Evolutionary conservation across 2,888 invertebrate genomes (phyloP), one percentile per base, ranked within the genome.

Genomic region (Panorpa germanica): DNA sequence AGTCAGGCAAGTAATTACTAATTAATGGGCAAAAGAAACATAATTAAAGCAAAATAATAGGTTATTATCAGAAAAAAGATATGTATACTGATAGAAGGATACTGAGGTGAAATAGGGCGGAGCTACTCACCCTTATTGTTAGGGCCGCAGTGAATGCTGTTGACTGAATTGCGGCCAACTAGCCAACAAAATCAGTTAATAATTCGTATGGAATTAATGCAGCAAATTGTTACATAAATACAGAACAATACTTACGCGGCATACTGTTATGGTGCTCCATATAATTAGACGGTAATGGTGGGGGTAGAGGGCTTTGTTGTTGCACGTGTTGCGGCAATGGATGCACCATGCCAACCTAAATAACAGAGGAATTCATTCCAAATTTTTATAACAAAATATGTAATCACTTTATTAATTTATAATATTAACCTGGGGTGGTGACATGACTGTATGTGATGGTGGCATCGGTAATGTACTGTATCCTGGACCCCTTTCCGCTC

Each of bases 201-300:
- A n/a, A n/a, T n/a, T n/a, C n/a, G n/a, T n/a, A n/a, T n/a, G n/a
- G n/a, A n/a, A n/a, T n/a, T n/a, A n/a, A n/a, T n/a, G n/a, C n/a
- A n/a, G n/a, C n/a, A n/a, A n/a, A n/a, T n/a, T n/a, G n/a, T n/a
- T n/a, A n/a, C n/a, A n/a, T n/a, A n/a, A n/a, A n/a, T n/a, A n/a
- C n/a, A n/a, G n/a, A n/a, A n/a, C n/a, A n/a, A 31, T 36, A 67
- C 78, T 70, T 57, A 83, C 83, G 82, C 36, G 85, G 83, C 83
- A 85, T 83, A 47, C 65, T 75, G 45, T 60, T 61, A 36, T 65
- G 63, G 38, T 65, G 67, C 36, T 70, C 69, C n/a, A n/a, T n/a
- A n/a, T n/a, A n/a, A n/a, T n/a, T n/a, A n/a, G n/a, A n/a, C n/a
- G n/a, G 16, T 59, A 57, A 6, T 55, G 51, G 34, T 51, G 64